A percentile compares a stretch with the other conserved stretches of the same genome.
These are phyloP conservation scores for Osmerus mordax DNA, from an alignment of 2,113 vertebrate species.

Conservation along the genomic window DNA sequence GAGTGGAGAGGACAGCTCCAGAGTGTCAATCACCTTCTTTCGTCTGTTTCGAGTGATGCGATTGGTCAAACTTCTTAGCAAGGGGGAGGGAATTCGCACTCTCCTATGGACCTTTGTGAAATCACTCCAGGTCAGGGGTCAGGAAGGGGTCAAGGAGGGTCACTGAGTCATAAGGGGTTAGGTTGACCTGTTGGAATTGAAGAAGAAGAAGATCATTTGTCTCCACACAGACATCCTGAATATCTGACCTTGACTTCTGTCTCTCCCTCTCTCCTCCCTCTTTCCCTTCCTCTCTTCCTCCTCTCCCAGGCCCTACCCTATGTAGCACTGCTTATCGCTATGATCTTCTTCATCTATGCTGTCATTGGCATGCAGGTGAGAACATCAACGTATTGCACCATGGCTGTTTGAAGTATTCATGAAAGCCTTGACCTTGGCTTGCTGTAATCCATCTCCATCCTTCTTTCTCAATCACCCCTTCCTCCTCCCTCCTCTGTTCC, in stretches of 20 bases:
- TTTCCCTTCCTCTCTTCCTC: constrained; percentile 9
- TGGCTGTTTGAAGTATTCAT: not conserved
- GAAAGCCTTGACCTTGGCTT: not conserved
- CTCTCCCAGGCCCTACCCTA: constrained; percentile 81
- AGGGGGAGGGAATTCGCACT: constrained; percentile 95
- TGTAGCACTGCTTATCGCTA: constrained; percentile 88
- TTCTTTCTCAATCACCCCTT: not conserved
- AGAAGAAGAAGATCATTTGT: not conserved
- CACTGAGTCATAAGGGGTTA: too few species aligned
- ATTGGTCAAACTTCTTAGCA: constrained; percentile 95
- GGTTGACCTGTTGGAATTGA: too few species aligned
- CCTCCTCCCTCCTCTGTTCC: not conserved
- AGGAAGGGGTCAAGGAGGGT: not conserved
- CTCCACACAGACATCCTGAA: not conserved
- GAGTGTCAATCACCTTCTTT: constrained; percentile 99
- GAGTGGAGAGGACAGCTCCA: constrained; percentile 90
- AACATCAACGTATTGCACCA: not conserved
- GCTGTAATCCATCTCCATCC: not conserved
- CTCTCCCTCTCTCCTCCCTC: not conserved
- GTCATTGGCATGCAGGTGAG: constrained; percentile 92
- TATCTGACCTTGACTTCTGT: not conserved
- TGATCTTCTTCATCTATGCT: constrained; percentile 96
- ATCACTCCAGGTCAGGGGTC: constrained; percentile 86
- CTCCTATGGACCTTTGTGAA: constrained; percentile 99
- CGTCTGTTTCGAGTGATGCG: constrained; percentile 98